Evolutionary conservation across 2,113 vertebrate genomes (phyloP), one percentile per base, ranked within the genome.

Genomic region (Chlorodrepanis virens): DNA sequence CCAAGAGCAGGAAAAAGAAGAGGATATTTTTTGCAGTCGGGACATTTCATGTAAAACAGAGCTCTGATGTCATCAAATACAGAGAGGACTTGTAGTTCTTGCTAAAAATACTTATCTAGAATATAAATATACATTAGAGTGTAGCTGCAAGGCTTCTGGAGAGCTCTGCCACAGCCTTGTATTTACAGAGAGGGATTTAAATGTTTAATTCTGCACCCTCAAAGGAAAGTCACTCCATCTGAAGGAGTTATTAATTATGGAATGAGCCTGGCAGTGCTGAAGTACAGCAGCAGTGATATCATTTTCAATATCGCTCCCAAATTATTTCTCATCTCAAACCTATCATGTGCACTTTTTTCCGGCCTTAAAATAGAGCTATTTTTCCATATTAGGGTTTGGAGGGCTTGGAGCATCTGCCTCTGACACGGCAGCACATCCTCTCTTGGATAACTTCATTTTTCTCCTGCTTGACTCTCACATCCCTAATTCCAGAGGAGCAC

Each of bases 241-340:
- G 91, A 93, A 83, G 86, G 24, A 93, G 89, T 74, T 94, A 95
- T 96, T 94, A 96, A 97, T 97, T 96, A 94, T 96, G 87, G 89
- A 97, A 94, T 13, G 72, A 4, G 5, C 96, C 91, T 83, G 86
- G 83, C 79, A 91, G 76, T 33, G 1, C 50, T 92, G 82, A 90
- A 85, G 90, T 76, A 35, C 63, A 90, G 84, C 81, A 85, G 49
- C 56, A 94, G 39, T 19, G 64, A 70, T 86, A 95, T 81, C 68
- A 87, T 83, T 88, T 93, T 83, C 91, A 56, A 31, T 83, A 92
- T 92, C 86, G 60, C 44, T 95, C 72, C 60, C 56, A 44, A 90
- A 96, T 96, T 95, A 92, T 92, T 97, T 77, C 83, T 95, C 76
- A 63, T 93, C 92, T 97, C 20, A 31, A 92, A 67, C 47, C 60